Evolutionary conservation across 2,888 invertebrate species (phyloP).

Genomic region (Lasioglossum zephyrum): DNA sequence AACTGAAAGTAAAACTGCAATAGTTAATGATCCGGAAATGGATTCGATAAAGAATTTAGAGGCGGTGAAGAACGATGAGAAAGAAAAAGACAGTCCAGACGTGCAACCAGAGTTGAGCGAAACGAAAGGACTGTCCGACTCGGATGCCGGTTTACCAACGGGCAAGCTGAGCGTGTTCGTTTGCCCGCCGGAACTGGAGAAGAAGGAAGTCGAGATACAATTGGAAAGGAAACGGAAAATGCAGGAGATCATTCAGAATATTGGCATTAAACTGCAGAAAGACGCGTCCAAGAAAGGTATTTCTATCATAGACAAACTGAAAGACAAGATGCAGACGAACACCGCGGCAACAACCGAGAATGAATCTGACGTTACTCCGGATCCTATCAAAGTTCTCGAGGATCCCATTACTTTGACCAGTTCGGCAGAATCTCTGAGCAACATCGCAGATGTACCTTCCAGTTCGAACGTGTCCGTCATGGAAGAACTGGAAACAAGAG

Average conservation of each 20-base stretch:
- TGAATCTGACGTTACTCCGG: neutral
- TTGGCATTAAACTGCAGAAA: constrained; percentile 76
- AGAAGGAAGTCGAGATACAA: constrained; percentile 85
- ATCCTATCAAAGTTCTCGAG: neutral
- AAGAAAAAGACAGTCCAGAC: neutral
- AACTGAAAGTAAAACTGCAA: neutral
- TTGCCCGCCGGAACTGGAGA: constrained; percentile 82
- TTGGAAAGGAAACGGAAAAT: constrained; percentile 85
- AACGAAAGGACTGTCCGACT: constrained; percentile 20
- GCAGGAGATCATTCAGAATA: constrained; percentile 84
- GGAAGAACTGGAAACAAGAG: neutral
- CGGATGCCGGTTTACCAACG: constrained; percentile 47
- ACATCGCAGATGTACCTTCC: neutral
- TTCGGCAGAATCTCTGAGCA: neutral
- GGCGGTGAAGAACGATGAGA: neutral
- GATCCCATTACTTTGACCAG: neutral
- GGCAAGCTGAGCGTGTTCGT: constrained; percentile 81
- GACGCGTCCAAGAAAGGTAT: constrained; percentile 76
- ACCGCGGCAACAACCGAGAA: neutral
- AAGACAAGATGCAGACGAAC: constrained; percentile 80
- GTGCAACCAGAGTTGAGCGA: neutral
- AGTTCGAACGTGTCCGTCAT: neutral
- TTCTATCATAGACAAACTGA: constrained; percentile 80
- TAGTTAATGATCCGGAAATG: neutral
- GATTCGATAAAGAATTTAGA: neutral